Conservation (phyloP, 2,888 invertebrate species). For the Pecten maximus region DNA sequence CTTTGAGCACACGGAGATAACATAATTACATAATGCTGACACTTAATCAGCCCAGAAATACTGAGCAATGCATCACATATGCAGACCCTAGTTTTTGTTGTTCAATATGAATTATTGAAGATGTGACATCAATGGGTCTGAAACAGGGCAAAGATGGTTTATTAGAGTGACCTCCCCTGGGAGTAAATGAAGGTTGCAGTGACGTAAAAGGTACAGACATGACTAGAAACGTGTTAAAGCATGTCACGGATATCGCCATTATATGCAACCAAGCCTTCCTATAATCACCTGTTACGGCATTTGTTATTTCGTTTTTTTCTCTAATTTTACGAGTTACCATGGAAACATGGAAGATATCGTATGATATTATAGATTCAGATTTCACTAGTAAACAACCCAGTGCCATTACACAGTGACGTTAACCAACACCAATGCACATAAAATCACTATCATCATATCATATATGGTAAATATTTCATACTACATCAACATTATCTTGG, state of each 20-base stretch:
- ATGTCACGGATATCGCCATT: neutral
- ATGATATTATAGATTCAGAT: neutral
- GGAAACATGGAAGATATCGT: neutral
- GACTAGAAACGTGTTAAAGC: neutral
- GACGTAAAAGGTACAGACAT: neutral
- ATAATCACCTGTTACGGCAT: neutral
- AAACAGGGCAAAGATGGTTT: neutral
- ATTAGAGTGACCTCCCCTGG: neutral
- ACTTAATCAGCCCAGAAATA: neutral
- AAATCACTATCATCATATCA: neutral
- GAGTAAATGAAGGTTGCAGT: neutral
- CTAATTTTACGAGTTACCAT: neutral
- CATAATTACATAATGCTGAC: neutral
- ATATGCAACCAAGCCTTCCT: neutral
- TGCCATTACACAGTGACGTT: neutral
- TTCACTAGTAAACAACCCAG: neutral
- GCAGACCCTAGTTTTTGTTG: neutral
- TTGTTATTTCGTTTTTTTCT: neutral
- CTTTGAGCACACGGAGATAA: neutral
- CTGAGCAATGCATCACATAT: neutral
- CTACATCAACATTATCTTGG: neutral
- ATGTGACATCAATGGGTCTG: neutral
- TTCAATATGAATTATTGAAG: neutral
- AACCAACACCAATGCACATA: neutral
- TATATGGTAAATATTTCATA: neutral